These are phyloP conservation scores for Lamprotornis superbus DNA, from an alignment of 2,113 vertebrate genomes.

Conservation along the genomic window DNA sequence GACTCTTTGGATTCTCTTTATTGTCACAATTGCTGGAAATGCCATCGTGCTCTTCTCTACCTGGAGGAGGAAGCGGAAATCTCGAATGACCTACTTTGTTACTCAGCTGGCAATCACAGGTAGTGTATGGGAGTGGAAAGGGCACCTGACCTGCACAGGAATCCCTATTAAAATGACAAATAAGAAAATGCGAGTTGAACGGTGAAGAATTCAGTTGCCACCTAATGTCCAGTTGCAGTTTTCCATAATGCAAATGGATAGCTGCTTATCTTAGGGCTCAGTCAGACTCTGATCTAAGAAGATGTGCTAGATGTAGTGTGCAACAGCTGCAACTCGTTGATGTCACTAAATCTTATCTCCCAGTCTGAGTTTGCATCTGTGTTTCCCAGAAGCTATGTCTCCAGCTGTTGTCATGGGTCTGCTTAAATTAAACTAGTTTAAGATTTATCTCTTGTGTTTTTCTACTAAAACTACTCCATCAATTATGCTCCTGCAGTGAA, in stretches of 20 bases:
- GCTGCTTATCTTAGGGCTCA: not conserved
- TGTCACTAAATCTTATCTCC: not conserved
- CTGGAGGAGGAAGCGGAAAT: conserved; percentile 74
- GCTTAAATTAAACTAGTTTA: not conserved
- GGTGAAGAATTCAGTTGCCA: not conserved
- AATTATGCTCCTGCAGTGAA: not conserved
- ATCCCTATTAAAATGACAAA: not conserved
- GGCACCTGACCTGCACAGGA: not conserved
- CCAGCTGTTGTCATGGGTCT: not conserved
- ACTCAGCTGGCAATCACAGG: conserved; percentile 79
- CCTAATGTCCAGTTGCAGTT: not conserved
- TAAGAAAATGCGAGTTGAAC: not conserved
- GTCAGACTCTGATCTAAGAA: not conserved
- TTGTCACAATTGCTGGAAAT: conserved; percentile 74
- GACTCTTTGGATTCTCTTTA: conserved; percentile 78
- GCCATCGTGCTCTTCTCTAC: conserved; percentile 71
- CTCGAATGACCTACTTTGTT: conserved; percentile 79
- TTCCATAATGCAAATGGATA: not conserved
- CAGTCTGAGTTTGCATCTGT: not conserved
- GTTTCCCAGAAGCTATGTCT: not conserved
- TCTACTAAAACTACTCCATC: not conserved
- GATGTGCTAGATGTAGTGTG: not conserved
- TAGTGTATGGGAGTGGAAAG: not conserved
- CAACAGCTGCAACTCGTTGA: not conserved
- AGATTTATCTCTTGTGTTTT: not conserved